A percentile compares a stretch with the other conserved stretches of the same genome.
Evolutionary conservation across 2,113 vertebrate genomes (phyloP).

Genomic region (Aptenodytes forsteri): DNA sequence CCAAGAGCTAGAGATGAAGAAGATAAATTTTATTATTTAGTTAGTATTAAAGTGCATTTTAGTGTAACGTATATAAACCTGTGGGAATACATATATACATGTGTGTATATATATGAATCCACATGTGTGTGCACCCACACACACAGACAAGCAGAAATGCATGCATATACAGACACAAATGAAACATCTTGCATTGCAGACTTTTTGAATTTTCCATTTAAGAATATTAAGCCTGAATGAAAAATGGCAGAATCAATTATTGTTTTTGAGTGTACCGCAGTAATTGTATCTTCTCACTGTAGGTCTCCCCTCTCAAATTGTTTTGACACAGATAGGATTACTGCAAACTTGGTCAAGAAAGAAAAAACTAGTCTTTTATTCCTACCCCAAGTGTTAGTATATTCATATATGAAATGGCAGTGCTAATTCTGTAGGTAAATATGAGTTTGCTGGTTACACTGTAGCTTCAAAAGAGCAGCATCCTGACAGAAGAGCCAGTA

Average conservation of each 20-base stretch:
- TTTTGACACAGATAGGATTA: constrained; percentile 31
- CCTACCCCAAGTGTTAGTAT: not conserved
- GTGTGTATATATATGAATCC: no score
- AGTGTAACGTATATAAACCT: not conserved
- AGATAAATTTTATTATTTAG: not conserved
- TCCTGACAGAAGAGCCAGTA: not conserved
- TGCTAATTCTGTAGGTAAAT: not conserved
- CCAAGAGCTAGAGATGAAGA: not conserved
- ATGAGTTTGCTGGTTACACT: not conserved
- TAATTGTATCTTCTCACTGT: not conserved
- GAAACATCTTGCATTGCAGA: not conserved
- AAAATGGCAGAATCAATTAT: not conserved
- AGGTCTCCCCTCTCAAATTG: not conserved
- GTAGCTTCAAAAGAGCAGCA: not conserved
- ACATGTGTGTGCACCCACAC: accelerated
- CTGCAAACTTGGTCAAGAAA: not conserved
- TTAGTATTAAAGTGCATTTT: not conserved
- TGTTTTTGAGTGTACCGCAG: not conserved
- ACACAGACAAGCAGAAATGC: not conserved
- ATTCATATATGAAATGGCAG: not conserved
- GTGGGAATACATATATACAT: not conserved
- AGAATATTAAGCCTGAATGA: not conserved
- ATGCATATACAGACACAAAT: not conserved
- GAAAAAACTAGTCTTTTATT: not conserved
- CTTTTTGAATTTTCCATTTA: not conserved